Evolutionary conservation across 1,140 invertebrate genomes (phyloP), one percentile per base, ranked within the genome.

Genomic region (Pseudachorutes palmiensis): DNA sequence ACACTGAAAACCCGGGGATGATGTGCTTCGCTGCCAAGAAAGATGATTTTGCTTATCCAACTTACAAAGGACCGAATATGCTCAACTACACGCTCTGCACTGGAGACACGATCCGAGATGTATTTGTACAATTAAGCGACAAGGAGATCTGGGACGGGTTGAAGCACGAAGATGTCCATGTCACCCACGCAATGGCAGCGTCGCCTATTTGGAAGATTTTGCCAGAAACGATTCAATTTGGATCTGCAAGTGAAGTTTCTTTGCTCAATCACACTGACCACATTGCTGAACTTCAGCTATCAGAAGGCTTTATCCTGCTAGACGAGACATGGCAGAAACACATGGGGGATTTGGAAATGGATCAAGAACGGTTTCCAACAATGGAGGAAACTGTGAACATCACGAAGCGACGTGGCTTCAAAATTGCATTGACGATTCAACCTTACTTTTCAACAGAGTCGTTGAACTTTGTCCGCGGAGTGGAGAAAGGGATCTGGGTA

Each of bases 361-460:
- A 93, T 75, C 79, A 79, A 1, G 79, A 79, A 9, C 76, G 89
- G 49, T 92, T 93, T 75, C 84, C 87, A 14, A 86, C 83, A 0
- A 84, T 92, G 74, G 84, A 86, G 36, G 84, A 88, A 64, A 90
- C 87, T 1, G 86, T 93, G 2, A 85, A 90, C 72, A 88, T 91
- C 51, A 83, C 92, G 29, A 87, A 89, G 68, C 81, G 90, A 36
- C 80, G 91, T 72, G 91, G 91, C 1, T 94, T 93, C 64, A 85
- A 88, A 76, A 87, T 93, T 28, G 87, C 88, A 0, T 86, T 93
- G 70, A 87, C 88, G 0, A 83, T 93, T 1, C 89, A 91, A 71
- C 90, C 91, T 0, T 93, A 91, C 74, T 88, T 94, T 57, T 89
- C 88, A 33, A 91, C 89, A 0, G 90, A 92, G 70, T 90, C 88